phyloP scores from a whole-genome alignment of 2,888 invertebrate genomes.

The Artemia sp. region DNA sequence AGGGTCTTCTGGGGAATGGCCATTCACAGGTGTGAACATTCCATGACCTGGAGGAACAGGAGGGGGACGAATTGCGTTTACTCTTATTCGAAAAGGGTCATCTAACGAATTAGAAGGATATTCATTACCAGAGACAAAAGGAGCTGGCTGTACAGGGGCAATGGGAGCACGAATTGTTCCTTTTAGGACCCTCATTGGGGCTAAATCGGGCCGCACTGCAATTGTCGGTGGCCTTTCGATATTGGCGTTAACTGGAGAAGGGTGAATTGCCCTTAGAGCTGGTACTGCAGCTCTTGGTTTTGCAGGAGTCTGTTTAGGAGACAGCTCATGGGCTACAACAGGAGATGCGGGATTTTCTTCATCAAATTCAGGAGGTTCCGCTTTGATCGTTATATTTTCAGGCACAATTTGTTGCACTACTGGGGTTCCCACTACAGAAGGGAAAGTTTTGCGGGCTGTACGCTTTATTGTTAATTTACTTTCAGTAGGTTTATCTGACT shows the following conservation, averaged over 20 bases:
- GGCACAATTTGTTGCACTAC: not conserved
- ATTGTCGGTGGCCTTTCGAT: not conserved
- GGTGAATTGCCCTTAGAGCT: not conserved
- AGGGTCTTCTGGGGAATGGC: not conserved
- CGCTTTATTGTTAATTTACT: not conserved
- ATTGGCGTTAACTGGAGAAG: not conserved
- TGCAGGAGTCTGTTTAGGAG: not conserved
- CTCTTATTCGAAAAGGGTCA: not conserved
- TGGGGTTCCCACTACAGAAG: not conserved
- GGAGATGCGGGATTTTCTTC: conserved; percentile 9
- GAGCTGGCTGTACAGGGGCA: conserved; percentile 9
- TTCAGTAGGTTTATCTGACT: not conserved
- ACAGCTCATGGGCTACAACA: not conserved
- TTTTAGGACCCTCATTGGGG: too few relatives aligned
- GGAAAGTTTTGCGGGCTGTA: conserved; percentile 9
- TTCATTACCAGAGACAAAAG: not conserved
- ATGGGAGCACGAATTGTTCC: not conserved
- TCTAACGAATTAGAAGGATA: not conserved
- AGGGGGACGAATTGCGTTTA: not conserved
- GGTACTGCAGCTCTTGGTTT: conserved; percentile 14
- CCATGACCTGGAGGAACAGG: not conserved
- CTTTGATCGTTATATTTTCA: conserved; percentile 16
- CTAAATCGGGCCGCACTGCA: not conserved
- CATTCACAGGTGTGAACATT: not conserved
- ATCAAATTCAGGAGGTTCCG: conserved; percentile 16